Evolutionary conservation across 2,113 vertebrate genomes (phyloP).

Genomic region (Actenoides lindsayi): DNA sequence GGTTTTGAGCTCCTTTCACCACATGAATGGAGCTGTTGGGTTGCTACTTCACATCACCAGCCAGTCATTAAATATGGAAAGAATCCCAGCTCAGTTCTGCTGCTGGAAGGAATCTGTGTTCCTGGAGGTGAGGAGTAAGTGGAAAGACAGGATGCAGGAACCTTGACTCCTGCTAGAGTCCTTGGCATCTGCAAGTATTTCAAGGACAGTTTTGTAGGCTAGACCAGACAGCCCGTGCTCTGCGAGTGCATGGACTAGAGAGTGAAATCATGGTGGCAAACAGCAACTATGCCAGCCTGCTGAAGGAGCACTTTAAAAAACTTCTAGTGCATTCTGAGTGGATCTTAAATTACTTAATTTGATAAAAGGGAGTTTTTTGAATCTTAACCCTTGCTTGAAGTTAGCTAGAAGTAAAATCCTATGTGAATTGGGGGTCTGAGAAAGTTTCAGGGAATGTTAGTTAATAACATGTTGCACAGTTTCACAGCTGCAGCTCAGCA

Average conservation of each 20-base stretch:
- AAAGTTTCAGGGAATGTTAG: not conserved
- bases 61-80: not conserved
- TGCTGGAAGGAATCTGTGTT: not conserved
- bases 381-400: not conserved
- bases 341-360: not conserved
- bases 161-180: not conserved
- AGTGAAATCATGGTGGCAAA: not conserved
- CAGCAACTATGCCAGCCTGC: not conserved
- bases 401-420: not conserved
- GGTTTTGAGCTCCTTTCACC: not conserved
- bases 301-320: not conserved
- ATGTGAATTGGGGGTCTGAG: not conserved
- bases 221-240: not conserved
- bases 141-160: not conserved
- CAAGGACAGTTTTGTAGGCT: not conserved
- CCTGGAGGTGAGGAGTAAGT: not conserved
- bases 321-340: not conserved
- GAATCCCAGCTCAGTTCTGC: not conserved
- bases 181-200: fast-evolving
- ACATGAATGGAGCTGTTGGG: fast-evolving
- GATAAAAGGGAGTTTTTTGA: not conserved
- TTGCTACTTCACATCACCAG: not conserved
- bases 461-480: not conserved
- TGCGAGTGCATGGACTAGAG: not conserved
- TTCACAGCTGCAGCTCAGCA: not conserved